Percentiles rank a stretch among this genome's conserved stretches.
Evolutionary conservation across 2,888 invertebrate genomes (phyloP).

Genomic region (Gryllus longicercus): DNA sequence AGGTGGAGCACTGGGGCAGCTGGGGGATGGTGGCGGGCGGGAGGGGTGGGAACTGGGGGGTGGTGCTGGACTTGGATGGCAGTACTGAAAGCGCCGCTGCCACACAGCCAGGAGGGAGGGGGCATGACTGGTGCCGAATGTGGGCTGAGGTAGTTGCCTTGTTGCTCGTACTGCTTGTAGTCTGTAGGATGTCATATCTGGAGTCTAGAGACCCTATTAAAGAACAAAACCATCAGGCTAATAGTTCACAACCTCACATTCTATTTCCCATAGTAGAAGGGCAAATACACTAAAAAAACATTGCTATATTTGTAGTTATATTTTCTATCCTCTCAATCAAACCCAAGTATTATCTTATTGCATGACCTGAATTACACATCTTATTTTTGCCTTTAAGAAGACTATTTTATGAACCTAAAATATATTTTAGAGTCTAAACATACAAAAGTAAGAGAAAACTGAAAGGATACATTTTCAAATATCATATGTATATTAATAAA

Average conservation of each 20-base stretch:
- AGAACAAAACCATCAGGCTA: not conserved
- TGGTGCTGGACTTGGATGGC: conserved; percentile 38
- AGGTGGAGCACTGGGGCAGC: conserved; percentile 31
- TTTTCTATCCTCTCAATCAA: no score
- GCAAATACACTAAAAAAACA: no score
- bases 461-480: no score
- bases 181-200: conserved; percentile 48
- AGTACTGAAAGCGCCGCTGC: conserved; percentile 33
- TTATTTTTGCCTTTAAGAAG: no score
- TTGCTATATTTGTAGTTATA: no score
- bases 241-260: not conserved
- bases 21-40: conserved; percentile 32
- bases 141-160: conserved; percentile 36
- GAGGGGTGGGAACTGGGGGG: conserved; percentile 39
- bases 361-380: no score
- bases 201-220: conserved; percentile 44
- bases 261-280: not conserved
- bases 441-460: no score
- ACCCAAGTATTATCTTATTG: no score
- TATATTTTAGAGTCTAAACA: no score
- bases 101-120: conserved; percentile 34
- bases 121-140: conserved; percentile 36
- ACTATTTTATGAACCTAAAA: no score
- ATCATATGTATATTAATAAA: no score
- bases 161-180: conserved; percentile 41